Conservation (phyloP, 2,888 invertebrate genomes). For the Crossocerus cetratus region DNA sequence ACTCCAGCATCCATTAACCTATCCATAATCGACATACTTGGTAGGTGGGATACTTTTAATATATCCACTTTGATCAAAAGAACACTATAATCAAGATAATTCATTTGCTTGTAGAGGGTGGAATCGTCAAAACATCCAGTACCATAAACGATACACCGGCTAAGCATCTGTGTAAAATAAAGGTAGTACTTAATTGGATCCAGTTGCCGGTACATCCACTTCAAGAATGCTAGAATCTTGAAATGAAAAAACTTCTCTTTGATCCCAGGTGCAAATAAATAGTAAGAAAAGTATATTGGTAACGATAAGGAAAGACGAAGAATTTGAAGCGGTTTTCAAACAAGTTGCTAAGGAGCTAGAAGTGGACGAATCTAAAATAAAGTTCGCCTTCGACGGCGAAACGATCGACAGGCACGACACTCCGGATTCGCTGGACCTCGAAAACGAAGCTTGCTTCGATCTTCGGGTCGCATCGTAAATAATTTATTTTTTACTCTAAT, state of each 20-base stretch:
- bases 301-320: slow-evolving; percentile 55
- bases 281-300: slow-evolving; percentile 57
- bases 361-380: slow-evolving; percentile 60
- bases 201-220: too few relatives aligned
- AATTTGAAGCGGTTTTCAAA: slow-evolving; percentile 54
- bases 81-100: too few relatives aligned
- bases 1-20: slow-evolving; percentile 66
- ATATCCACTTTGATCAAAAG: background rate
- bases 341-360: slow-evolving; percentile 61
- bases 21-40: slow-evolving; percentile 68
- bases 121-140: slow-evolving; percentile 53
- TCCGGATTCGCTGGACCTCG: slow-evolving; percentile 68
- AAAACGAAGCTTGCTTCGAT: slow-evolving; percentile 71
- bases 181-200: slow-evolving; percentile 43
- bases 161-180: slow-evolving; percentile 62
- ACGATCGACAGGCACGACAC: slow-evolving; percentile 61
- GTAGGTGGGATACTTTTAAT: slow-evolving; percentile 45
- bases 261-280: slow-evolving; percentile 53
- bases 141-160: slow-evolving; percentile 19
- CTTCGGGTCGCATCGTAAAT: slow-evolving; percentile 40
- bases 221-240: too few relatives aligned
- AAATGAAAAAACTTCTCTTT: background rate
- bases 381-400: slow-evolving; percentile 71
- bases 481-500: slow-evolving; percentile 9
- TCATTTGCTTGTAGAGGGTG: slow-evolving; percentile 60